These are phyloP conservation scores for Netelia fuscicornis DNA, from an alignment of 2,888 invertebrate species.

Conservation along the genomic window DNA sequence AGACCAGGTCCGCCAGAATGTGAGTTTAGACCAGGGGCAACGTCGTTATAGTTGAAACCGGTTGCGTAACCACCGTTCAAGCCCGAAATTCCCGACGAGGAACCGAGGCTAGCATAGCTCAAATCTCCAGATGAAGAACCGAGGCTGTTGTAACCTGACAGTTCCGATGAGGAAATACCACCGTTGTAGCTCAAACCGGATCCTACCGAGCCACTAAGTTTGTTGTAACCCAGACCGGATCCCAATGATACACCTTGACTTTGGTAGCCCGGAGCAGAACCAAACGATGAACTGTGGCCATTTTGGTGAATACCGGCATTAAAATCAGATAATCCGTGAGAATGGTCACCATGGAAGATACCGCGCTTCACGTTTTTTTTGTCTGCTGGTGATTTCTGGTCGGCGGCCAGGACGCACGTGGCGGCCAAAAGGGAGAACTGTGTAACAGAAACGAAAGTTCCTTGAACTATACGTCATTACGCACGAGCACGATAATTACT, in stretches of 20 bases:
- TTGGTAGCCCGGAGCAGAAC: background rate
- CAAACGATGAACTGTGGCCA: no score
- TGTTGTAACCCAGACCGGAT: conserved; percentile 33
- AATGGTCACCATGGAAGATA: conserved; percentile 59
- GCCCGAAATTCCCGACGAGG: background rate
- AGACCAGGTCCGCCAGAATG: conserved; percentile 33
- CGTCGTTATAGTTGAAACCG: conserved; percentile 24
- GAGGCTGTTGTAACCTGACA: conserved; percentile 16
- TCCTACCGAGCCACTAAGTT: conserved; percentile 33
- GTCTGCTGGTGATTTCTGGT: conserved; percentile 34
- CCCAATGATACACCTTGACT: conserved; percentile 27
- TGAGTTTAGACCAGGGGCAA: conserved; percentile 46
- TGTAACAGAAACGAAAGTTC: background rate
- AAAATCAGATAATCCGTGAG: no score
- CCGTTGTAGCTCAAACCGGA: conserved; percentile 34
- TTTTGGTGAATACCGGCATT: no score
- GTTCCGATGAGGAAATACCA: conserved; percentile 19
- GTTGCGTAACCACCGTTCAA: conserved; percentile 63
- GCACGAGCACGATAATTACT: background rate
- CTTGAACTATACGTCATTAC: background rate
- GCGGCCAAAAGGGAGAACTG: conserved; percentile 73
- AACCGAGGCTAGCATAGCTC: conserved; percentile 34
- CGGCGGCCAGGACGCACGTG: conserved; percentile 67
- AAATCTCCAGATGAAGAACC: conserved; percentile 28
- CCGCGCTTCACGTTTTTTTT: conserved; percentile 75